These are phyloP conservation scores for Machimus atricapillus DNA, from an alignment of 2,888 invertebrate species.

Conservation along the genomic window DNA sequence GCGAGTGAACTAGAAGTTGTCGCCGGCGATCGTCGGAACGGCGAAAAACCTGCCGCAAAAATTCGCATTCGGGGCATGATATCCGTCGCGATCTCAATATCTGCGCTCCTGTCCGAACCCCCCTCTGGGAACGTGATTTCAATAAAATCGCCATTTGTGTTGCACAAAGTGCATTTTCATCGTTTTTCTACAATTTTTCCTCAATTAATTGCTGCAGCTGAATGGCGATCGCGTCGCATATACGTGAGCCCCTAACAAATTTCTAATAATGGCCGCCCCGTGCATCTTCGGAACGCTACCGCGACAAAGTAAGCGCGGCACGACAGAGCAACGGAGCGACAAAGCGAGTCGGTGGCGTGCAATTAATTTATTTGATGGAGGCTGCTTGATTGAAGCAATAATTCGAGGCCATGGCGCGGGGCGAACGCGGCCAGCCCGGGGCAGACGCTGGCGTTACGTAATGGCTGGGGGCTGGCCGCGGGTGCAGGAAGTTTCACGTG, in stretches of 20 bases:
- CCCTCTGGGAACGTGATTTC: background rate
- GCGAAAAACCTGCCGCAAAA: background rate
- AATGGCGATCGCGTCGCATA: background rate
- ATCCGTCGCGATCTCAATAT: background rate
- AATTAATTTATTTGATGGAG: constrained; percentile 34
- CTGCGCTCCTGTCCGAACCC: background rate
- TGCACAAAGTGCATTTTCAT: background rate
- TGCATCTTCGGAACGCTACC: background rate
- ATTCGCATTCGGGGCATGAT: background rate
- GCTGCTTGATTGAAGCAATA: constrained; percentile 29
- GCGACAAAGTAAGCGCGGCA: constrained; percentile 1
- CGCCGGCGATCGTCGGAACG: background rate
- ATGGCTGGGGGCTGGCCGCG: background rate
- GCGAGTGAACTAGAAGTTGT: background rate
- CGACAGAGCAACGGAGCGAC: background rate
- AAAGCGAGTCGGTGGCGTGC: constrained; percentile 4
- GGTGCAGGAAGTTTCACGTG: background rate
- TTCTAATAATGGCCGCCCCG: constrained; percentile 2
- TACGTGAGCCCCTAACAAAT: background rate
- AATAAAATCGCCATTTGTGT: constrained; percentile 5
- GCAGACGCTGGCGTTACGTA: background rate
- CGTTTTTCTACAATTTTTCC: background rate
- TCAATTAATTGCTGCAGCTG: constrained; percentile 18
- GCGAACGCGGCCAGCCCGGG: background rate
- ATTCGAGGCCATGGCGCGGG: background rate